Base-by-base conservation (phyloP, 2,113 vertebrate genomes). In the Dasypus novemcinctus region DNA sequence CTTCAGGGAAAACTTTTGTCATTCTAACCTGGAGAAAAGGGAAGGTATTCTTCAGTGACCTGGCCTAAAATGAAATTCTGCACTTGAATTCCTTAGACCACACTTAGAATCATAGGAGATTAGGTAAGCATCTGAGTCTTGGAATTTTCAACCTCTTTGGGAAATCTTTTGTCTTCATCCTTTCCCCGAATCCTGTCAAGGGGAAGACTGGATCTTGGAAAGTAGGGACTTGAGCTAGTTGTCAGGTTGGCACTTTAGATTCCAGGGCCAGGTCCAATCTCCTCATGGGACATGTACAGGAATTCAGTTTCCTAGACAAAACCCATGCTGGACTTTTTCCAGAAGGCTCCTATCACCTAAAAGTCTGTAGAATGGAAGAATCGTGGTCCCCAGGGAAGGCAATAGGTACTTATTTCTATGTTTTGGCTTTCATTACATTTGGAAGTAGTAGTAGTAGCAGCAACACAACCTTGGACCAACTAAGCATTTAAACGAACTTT, bases 401-500 rank as follows among this genome's bases (percentile, higher is more conserved):
- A 76, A 33, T 43, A 61, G 18, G 4, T 86, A 72, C 78, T 89
- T 38, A 41, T 93, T 97, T 57, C 96, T 23, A 84, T 63, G 17
- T 96, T 93, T 52, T 49, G 38, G 14, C 83, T 97, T 96, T 97
- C 87, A 81, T 27, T 75, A n/a, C 23, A 38, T 9, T 31, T 96
- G 7, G 46, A 91, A 66, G 41, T 52, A 87, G 36, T 61, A 74
- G 38, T 57, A 88, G 92, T 29, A 94, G 81, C 90, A 96, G 86
- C 87, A 93, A 69, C 43, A 29, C 64, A 97, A 97, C 88, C 49
- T 87, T 29, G n/a, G 29, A 91, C 36, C 25, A 92, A 36, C 54
- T 0, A 1, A 95, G 49, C 9, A 69, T 97, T 98, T 97, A 95
- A 91, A 79, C 97, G 93, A 96, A 95, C 46, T 97, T 97, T 86